Conservation (phyloP, 30 jellyfish, hydroid and myxozoan genomes). For the Sanderia malayensis region DNA sequence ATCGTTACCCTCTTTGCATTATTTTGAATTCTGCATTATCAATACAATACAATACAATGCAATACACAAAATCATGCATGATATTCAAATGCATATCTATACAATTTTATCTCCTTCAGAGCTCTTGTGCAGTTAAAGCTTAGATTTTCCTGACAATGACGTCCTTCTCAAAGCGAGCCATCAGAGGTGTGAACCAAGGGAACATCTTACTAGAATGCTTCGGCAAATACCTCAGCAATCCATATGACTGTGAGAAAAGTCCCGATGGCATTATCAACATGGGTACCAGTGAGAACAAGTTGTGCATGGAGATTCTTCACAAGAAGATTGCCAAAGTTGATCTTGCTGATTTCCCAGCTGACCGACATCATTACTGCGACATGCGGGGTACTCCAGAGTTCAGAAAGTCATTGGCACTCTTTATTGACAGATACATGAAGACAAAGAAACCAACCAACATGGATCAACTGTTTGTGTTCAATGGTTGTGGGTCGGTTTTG, state of each 20-base stretch:
- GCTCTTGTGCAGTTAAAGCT: no score
- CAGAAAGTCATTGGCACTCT: slow-evolving; percentile 54
- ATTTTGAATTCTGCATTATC: no score
- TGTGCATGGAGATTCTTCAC: slow-evolving; percentile 34
- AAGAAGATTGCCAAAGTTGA: slow-evolving; percentile 32
- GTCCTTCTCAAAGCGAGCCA: slow-evolving; percentile 17
- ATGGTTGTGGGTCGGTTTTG: slow-evolving; percentile 80
- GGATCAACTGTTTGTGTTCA: slow-evolving; percentile 54
- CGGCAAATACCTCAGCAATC: slow-evolving; percentile 45
- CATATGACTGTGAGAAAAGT: slow-evolving; percentile 34
- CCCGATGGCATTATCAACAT: slow-evolving; percentile 77
- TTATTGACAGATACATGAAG: slow-evolving; percentile 45
- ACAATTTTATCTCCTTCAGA: no score
- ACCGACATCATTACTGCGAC: slow-evolving; percentile 43
- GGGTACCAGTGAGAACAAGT: slow-evolving; percentile 78
- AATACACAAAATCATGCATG: no score
- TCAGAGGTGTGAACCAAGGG: neutral
- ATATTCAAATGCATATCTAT: no score
- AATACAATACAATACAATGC: no score
- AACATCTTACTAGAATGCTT: slow-evolving; percentile 29
- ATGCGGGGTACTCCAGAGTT: slow-evolving; percentile 53
- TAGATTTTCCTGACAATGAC: no score
- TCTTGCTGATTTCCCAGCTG: slow-evolving; percentile 33
- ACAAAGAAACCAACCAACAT: slow-evolving; percentile 31
- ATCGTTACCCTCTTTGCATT: no score